Percentiles rank a stretch among this genome's conserved stretches.
Evolutionary conservation across 1,140 invertebrate genomes (phyloP).

Genomic region (Dreissena polymorpha): DNA sequence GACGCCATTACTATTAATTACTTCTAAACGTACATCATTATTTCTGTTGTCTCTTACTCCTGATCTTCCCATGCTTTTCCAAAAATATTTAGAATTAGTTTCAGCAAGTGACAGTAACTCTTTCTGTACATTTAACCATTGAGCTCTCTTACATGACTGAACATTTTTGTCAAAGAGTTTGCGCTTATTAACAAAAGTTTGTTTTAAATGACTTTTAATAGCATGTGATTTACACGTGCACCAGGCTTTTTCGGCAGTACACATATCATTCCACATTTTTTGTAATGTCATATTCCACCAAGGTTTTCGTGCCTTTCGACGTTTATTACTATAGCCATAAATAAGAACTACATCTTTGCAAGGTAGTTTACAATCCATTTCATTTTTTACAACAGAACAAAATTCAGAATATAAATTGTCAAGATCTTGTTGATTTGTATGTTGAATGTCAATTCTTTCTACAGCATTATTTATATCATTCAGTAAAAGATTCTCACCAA

Average conservation of each 20-base stretch:
- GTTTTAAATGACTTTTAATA: too few species aligned
- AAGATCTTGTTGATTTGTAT: neutral
- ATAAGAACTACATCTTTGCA: neutral
- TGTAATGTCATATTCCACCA: conserved; percentile 20
- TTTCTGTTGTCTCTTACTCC: neutral
- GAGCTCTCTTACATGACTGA: conserved; percentile 1
- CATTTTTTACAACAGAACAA: neutral
- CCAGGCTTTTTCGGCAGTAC: neutral
- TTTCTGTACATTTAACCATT: too few species aligned
- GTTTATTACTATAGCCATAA: too few species aligned
- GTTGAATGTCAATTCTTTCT: neutral
- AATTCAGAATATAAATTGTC: neutral
- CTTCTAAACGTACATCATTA: too few species aligned
- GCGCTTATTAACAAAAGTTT: too few species aligned
- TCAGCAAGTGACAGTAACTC: too few species aligned
- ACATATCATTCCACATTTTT: conserved; percentile 13
- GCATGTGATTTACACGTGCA: too few species aligned
- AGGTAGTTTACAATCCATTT: conserved; percentile 1
- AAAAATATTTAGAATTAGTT: conserved; percentile 2
- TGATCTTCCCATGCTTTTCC: neutral
- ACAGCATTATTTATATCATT: neutral
- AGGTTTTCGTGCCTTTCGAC: conserved; percentile 1
- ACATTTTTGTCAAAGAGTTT: neutral
- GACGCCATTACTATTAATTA: too few species aligned
- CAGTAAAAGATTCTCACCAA: neutral